Evolutionary conservation across 2,113 vertebrate genomes (phyloP).

Genomic region (Willisornis vidua): DNA sequence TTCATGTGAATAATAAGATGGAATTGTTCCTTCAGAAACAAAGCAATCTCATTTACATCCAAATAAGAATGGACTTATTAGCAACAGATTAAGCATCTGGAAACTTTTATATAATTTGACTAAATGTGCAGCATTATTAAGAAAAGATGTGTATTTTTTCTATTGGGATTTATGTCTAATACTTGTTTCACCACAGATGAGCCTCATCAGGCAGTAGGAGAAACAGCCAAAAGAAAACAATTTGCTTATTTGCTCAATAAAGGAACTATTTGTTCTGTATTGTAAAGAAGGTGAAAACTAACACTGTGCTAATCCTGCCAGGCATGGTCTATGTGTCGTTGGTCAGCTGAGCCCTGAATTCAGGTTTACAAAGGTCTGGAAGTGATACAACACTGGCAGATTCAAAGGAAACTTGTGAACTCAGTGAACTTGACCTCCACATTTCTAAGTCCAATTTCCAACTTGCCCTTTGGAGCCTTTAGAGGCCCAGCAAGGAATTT

Average conservation of each 20-base stretch:
- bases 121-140: constrained; percentile 37
- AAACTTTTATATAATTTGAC: constrained; percentile 29
- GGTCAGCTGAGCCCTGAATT: neutral
- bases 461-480: neutral
- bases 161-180: constrained; percentile 20
- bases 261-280: constrained; percentile 5
- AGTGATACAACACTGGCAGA: neutral
- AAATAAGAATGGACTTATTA: constrained; percentile 45
- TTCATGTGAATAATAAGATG: neutral
- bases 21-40: neutral
- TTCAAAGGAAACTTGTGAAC: neutral
- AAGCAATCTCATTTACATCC: constrained; percentile 4
- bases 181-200: constrained; percentile 26
- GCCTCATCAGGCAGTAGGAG: neutral
- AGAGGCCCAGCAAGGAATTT: neutral
- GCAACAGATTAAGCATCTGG: constrained; percentile 57
- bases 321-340: neutral
- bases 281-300: neutral
- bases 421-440: neutral
- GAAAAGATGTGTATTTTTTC: constrained; percentile 51
- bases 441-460: neutral
- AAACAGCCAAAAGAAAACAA: neutral
- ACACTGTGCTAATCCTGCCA: neutral
- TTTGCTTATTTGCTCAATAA: constrained; percentile 37
- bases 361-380: neutral